These are phyloP conservation scores for Noctua janthina DNA, from an alignment of 2,888 invertebrate species.

Conservation along the genomic window DNA sequence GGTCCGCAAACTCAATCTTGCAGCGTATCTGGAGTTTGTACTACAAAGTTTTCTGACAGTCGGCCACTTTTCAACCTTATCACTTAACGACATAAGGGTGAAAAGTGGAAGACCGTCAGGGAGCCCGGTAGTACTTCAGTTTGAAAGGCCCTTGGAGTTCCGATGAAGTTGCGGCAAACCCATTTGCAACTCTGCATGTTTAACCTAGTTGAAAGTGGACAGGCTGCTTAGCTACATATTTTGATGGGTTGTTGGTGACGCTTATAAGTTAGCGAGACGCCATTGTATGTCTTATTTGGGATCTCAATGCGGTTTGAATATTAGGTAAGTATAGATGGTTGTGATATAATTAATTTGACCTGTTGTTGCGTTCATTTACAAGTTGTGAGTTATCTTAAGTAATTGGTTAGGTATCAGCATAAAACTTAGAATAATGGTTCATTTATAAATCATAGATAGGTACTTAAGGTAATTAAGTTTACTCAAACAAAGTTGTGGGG, in stretches of 20 bases:
- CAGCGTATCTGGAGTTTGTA: conserved; percentile 6
- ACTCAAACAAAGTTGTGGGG: no score
- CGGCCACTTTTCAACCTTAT: no score
- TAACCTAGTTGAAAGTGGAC: conserved; percentile 5
- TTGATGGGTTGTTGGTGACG: neutral
- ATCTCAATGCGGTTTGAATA: neutral
- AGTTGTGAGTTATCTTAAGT: neutral
- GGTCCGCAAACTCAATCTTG: conserved; percentile 19
- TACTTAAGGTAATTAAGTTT: no score
- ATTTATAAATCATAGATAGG: no score
- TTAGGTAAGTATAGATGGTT: no score
- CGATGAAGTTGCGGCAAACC: conserved; percentile 28
- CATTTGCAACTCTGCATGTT: conserved; percentile 34
- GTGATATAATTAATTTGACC: neutral
- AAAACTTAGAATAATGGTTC: no score
- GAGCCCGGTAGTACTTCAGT: conserved; percentile 11
- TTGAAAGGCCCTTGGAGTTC: conserved; percentile 19
- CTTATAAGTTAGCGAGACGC: neutral
- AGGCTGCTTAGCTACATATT: neutral
- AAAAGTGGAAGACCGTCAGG: no score
- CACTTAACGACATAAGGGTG: no score
- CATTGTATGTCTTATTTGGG: neutral
- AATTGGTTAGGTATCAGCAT: neutral
- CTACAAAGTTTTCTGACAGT: neutral
- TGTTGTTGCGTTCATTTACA: no score